phyloP scores from a whole-genome alignment of 2,797 vertebrate genomes.

The Capromys pilorides region DNA sequence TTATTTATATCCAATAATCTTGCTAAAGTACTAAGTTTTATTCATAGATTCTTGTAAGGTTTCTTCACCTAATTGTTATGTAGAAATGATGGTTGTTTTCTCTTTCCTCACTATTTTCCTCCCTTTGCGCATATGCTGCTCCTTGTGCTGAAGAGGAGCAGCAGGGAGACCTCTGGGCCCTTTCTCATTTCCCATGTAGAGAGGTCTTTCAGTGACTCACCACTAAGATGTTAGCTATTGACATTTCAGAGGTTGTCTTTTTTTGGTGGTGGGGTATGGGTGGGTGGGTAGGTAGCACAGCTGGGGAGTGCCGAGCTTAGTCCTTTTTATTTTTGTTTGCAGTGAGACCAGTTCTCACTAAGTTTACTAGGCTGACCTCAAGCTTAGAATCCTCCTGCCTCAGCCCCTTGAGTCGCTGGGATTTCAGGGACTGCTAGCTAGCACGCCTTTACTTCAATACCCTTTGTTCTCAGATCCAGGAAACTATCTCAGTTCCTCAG shows the following conservation, averaged over 20 bases:
- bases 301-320: neutral
- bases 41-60: slow-evolving; percentile 23
- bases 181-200: neutral
- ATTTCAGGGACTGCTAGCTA: neutral
- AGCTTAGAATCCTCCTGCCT: neutral
- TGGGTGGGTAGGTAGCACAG: too few relatives aligned
- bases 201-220: neutral
- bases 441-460: neutral
- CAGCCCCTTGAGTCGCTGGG: neutral
- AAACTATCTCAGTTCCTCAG: slow-evolving; percentile 21
- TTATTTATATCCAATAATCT: neutral
- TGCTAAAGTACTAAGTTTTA: slow-evolving; percentile 41
- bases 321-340: neutral
- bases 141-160: neutral
- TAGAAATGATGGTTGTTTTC: slow-evolving; percentile 27
- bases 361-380: neutral
- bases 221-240: neutral
- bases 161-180: neutral
- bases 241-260: neutral
- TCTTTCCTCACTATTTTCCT: neutral
- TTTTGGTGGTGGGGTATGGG: too few relatives aligned
- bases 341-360: neutral
- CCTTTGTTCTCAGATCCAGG: slow-evolving; percentile 15
- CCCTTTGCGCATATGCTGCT: neutral
- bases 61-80: slow-evolving; percentile 28